Base-by-base conservation (phyloP, 2,888 invertebrate genomes). In the Pristionchus maxplancki region DNA sequence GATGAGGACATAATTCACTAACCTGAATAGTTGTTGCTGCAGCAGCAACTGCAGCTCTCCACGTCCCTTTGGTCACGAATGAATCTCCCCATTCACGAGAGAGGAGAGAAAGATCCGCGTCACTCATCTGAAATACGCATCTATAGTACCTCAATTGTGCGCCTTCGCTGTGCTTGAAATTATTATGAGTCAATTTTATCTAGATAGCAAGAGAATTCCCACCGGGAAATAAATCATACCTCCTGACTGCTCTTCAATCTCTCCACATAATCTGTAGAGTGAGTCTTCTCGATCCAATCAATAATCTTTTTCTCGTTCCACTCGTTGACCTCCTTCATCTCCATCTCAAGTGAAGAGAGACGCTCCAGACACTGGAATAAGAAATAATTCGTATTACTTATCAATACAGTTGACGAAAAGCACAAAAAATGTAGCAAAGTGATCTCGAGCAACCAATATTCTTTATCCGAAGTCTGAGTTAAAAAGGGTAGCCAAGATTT, bases 201-300 rank as follows among this genome's bases (percentile, higher is more conserved):
- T n/a, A n/a, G n/a, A n/a, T n/a, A n/a, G n/a, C n/a, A n/a, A n/a
- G n/a, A n/a, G n/a, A n/a, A n/a, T n/a, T n/a, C 17, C 31, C n/a
- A 81, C 3, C 6, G 1, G 11, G 37, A 78, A n/a, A 34, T 40
- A 15, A 50, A 37, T 28, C 86, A 5, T 24, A 90, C 89, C 34
- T 28, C 44, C 48, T 48, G 34, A 20, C 87, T 88, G 15, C 85
- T 44, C 31, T 62, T 44, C 37, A 90, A 13, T 53, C 40, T 58
- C 37, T 88, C 81, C 28, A 90, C 48, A 31, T 89, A 74, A 11
- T 78, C 87, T n/a, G 58, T 34, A 8, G 88, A 89, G 58, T 92
- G 92, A 83, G 89, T 89, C 64, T 88, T 17, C 64, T 88, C 53
- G 11, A 86, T 64, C 67, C 31, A 53, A 40, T 24, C 24, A 24